These are phyloP conservation scores for Holcopasites calliopsidis DNA, from an alignment of 1,140 invertebrate genomes.

Conservation along the genomic window DNA sequence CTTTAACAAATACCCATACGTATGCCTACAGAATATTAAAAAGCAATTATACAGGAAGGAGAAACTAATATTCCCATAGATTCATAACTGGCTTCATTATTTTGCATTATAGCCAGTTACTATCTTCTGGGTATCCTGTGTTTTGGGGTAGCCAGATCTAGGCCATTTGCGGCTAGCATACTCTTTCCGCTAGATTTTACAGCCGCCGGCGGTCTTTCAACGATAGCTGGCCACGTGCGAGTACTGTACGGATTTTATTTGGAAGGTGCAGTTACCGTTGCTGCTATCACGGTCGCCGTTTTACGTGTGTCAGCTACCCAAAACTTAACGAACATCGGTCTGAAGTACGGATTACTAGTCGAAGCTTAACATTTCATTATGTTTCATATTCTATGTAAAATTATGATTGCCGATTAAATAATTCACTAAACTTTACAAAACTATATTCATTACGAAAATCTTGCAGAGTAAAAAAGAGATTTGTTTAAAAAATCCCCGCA, in stretches of 20 bases:
- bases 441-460: too few relatives aligned
- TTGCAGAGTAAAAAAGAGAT: too few relatives aligned
- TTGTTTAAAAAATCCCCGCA: too few relatives aligned
- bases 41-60: too few relatives aligned
- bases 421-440: neutral
- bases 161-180: conserved; percentile 80
- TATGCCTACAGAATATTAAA: too few relatives aligned
- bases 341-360: conserved; percentile 80
- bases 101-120: conserved; percentile 76
- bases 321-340: conserved; percentile 80
- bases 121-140: conserved; percentile 82
- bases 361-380: conserved; percentile 33
- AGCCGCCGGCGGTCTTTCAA: conserved; percentile 83
- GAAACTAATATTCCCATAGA: too few relatives aligned
- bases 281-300: conserved; percentile 82
- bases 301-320: conserved; percentile 81
- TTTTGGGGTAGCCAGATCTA: conserved; percentile 82
- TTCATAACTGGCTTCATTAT: too few relatives aligned
- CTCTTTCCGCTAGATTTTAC: conserved; percentile 87
- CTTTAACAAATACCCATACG: too few relatives aligned
- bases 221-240: conserved; percentile 81
- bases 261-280: conserved; percentile 84
- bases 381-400: neutral
- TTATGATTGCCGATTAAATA: neutral
- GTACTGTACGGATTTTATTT: conserved; percentile 85